Evolutionary conservation across 2,113 vertebrate species (phyloP).

Genomic region (Scartelaos histophorus): DNA sequence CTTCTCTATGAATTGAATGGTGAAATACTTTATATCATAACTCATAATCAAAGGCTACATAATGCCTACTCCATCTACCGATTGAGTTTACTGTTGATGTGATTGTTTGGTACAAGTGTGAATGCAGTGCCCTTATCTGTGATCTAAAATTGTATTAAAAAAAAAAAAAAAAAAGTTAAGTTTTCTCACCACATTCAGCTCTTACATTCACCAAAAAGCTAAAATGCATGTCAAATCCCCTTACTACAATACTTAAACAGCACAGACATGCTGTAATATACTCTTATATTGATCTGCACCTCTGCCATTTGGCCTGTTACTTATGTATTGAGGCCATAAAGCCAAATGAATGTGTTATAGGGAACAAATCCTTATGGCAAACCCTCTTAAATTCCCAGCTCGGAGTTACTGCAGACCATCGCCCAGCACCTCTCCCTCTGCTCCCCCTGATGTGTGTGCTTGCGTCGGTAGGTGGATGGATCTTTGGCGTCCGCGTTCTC

Average conservation of each 20-base stretch:
- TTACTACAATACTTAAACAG: background rate
- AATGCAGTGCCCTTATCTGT: background rate
- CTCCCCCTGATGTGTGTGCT: background rate
- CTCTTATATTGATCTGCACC: background rate
- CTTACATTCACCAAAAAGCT: too few species aligned
- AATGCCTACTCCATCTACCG: background rate
- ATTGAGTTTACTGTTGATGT: background rate
- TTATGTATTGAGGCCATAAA: background rate
- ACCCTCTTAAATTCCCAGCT: background rate
- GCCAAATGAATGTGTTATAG: background rate
- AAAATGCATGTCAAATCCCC: too few species aligned
- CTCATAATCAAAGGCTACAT: background rate
- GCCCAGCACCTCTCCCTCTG: background rate
- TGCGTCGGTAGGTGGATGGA: conserved; percentile 30
- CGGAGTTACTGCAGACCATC: background rate
- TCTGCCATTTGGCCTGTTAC: background rate
- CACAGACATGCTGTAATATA: background rate
- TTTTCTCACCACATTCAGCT: too few species aligned
- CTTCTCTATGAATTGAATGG: background rate
- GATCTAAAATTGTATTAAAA: too few species aligned
- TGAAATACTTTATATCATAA: background rate
- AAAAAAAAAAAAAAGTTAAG: too few species aligned
- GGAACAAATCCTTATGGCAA: conserved; percentile 4
- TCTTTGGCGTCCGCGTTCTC: conserved; percentile 50
- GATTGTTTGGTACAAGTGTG: background rate